Conservation (phyloP, 1,140 invertebrate genomes). For the Eurosta solidaginis region DNA sequence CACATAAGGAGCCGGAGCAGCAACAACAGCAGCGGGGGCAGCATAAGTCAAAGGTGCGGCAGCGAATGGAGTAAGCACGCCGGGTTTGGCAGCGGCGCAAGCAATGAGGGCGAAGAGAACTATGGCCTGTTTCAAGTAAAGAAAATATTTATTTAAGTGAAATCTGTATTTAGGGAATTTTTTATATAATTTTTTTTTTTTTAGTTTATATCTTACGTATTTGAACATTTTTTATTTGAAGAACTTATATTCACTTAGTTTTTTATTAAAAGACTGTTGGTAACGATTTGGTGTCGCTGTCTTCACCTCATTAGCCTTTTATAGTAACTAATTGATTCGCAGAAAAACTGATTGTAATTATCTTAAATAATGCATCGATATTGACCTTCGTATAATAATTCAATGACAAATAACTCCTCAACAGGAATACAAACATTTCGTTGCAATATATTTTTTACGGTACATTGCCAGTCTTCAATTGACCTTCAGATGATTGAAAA, state of each 20-base stretch:
- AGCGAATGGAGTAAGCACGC: constrained; percentile 11
- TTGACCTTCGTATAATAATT: too few relatives aligned
- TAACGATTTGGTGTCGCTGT: too few relatives aligned
- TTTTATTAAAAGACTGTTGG: too few relatives aligned
- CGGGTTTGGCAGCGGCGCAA: constrained; percentile 34
- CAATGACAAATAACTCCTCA: too few relatives aligned
- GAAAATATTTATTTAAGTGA: background rate
- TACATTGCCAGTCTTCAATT: too few relatives aligned
- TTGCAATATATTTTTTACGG: too few relatives aligned
- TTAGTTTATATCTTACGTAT: constrained; percentile 32
- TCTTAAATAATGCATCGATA: too few relatives aligned
- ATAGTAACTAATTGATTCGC: too few relatives aligned
- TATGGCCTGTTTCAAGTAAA: constrained; percentile 29
- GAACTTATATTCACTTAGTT: background rate
- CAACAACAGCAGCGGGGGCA: constrained; percentile 41
- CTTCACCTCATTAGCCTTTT: too few relatives aligned
- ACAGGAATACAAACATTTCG: too few relatives aligned
- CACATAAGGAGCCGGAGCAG: constrained; percentile 55
- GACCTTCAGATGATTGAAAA: too few relatives aligned
- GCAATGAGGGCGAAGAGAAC: constrained; percentile 33
- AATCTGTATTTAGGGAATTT: background rate
- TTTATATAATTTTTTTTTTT: background rate
- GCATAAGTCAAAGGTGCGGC: constrained; percentile 45
- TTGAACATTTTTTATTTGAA: constrained; percentile 34
- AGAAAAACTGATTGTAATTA: too few relatives aligned